Evolutionary conservation across 1,140 invertebrate species (phyloP).

Genomic region (Pogonomyrmex californicus): DNA sequence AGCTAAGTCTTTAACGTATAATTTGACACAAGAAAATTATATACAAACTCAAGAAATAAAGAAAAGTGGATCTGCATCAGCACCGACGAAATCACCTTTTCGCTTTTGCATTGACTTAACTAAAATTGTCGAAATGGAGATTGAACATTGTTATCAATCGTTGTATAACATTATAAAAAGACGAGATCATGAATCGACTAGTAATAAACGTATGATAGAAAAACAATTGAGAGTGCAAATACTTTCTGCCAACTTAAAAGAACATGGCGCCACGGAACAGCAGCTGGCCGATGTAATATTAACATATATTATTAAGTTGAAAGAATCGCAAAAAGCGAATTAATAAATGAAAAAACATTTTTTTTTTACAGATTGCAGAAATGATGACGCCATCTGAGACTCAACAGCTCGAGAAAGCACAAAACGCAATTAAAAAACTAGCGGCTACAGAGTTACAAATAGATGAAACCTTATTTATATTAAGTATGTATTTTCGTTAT

Average conservation of each 20-base stretch:
- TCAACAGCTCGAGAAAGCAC: slow-evolving; percentile 90
- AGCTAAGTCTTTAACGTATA: slow-evolving; percentile 94
- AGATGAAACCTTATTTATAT: slow-evolving; percentile 92
- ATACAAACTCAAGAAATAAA: slow-evolving; percentile 90
- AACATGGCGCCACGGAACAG: slow-evolving; percentile 91
- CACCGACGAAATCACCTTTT: slow-evolving; percentile 91
- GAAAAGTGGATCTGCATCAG: slow-evolving; percentile 83
- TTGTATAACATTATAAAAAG: slow-evolving; percentile 91
- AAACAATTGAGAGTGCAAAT: slow-evolving; percentile 94
- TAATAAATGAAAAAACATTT: slow-evolving; percentile 40
- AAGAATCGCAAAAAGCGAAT: neutral
- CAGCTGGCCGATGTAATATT: slow-evolving; percentile 91
- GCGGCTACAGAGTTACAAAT: slow-evolving; percentile 90
- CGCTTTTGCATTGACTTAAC: slow-evolving; percentile 92
- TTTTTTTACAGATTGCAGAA: slow-evolving; percentile 89
- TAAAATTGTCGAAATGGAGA: slow-evolving; percentile 91
- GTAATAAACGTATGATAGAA: slow-evolving; percentile 93
- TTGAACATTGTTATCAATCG: slow-evolving; percentile 93
- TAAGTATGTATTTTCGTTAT: slow-evolving; percentile 89
- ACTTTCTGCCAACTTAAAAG: slow-evolving; percentile 91
- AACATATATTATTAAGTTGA: slow-evolving; percentile 49
- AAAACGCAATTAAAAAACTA: slow-evolving; percentile 90
- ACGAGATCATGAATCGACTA: slow-evolving; percentile 88
- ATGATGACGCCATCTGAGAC: slow-evolving; percentile 93
- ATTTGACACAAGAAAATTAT: slow-evolving; percentile 94